A percentile compares a stretch with the other conserved stretches of the same genome.
These are phyloP conservation scores for Steinernema scapterisci DNA, from an alignment of 2,888 invertebrate genomes.

Conservation along the genomic window DNA sequence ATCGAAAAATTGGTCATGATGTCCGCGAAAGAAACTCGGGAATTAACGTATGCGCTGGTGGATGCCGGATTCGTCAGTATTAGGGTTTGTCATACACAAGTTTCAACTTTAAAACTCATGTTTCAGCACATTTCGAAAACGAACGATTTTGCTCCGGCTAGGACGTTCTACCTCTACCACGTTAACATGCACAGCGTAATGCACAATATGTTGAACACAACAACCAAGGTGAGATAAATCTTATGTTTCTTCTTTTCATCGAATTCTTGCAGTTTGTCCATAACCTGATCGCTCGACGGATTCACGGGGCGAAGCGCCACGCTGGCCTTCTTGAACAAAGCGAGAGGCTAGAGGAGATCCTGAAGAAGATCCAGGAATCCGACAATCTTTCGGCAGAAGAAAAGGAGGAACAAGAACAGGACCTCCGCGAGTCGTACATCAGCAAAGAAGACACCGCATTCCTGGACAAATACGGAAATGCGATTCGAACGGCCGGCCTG, in stretches of 20 bases:
- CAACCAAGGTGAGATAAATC: constrained; percentile 18
- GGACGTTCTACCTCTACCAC: constrained; percentile 80
- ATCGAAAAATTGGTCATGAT: constrained; percentile 91
- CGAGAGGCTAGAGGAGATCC: neutral
- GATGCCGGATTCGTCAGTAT: constrained; percentile 77
- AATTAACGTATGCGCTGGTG: constrained; percentile 81
- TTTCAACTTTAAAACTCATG: no score
- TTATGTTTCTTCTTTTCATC: no score
- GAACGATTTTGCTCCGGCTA: constrained; percentile 79
- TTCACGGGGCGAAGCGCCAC: constrained; percentile 10
- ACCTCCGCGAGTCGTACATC: neutral
- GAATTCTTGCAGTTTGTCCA: neutral
- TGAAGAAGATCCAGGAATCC: neutral
- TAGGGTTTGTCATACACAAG: no score
- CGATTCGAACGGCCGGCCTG: neutral
- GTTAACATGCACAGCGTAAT: constrained; percentile 73
- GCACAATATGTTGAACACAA: neutral
- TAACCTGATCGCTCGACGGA: neutral
- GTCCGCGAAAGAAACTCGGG: constrained; percentile 88
- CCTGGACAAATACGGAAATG: constrained; percentile 14
- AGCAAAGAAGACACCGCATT: constrained; percentile 1
- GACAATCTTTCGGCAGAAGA: neutral
- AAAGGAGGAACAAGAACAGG: constrained; percentile 11
- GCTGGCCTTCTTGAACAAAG: constrained; percentile 5
- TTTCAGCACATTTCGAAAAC: constrained; percentile 70